Conservation (phyloP, 2,113 vertebrate species). For the Plecturocebus donacophilus region DNA sequence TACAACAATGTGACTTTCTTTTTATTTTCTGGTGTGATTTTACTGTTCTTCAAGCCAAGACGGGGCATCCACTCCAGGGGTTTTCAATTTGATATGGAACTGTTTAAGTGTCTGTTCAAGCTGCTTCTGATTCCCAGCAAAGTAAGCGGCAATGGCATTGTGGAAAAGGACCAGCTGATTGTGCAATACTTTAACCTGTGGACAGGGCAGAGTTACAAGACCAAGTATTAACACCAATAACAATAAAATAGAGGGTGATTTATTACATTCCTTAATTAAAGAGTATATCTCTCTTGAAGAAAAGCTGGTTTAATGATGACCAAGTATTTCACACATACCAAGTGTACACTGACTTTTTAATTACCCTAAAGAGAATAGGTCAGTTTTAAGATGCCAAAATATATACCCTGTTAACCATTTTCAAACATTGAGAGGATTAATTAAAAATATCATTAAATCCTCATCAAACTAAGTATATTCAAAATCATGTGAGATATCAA, state of each 20-base stretch:
- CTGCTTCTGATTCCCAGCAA: constrained; percentile 98
- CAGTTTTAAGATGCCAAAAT: background rate
- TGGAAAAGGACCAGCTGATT: constrained; percentile 99
- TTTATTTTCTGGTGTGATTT: constrained; percentile 62
- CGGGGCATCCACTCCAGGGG: constrained; percentile 93
- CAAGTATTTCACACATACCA: background rate
- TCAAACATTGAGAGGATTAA: background rate
- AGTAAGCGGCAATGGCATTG: constrained; percentile 97
- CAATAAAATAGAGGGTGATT: background rate
- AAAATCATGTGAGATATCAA: background rate
- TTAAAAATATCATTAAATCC: background rate
- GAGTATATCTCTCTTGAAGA: background rate
- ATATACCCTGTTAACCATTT: background rate
- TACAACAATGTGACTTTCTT: constrained; percentile 63
- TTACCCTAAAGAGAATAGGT: background rate
- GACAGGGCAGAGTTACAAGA: constrained; percentile 60
- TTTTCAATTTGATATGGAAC: constrained; percentile 99
- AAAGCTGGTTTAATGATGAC: background rate
- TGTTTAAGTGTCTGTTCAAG: constrained; percentile 98
- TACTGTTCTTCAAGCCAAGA: constrained; percentile 98
- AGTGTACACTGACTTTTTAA: background rate
- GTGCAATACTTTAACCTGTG: constrained; percentile 97
- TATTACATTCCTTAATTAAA: background rate
- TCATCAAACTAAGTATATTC: background rate
- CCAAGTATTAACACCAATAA: background rate